A percentile compares a stretch with the other conserved stretches of the same genome.
Evolutionary conservation across 2,113 vertebrate species (phyloP).

Genomic region (Corapipo altera): DNA sequence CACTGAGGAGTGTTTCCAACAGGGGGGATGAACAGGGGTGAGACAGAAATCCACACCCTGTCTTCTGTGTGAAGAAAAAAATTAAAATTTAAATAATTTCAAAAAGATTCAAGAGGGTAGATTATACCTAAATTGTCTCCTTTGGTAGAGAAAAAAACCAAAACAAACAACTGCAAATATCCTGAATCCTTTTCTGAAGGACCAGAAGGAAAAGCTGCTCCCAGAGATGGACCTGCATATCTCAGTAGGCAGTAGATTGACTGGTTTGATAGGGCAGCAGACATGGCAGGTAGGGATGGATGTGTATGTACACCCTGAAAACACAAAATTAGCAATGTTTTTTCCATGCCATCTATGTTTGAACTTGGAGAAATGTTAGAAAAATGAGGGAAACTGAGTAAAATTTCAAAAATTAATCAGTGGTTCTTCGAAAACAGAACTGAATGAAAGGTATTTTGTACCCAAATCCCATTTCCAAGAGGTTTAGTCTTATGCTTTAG

Average conservation of each 20-base stretch:
- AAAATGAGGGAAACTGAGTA: neutral
- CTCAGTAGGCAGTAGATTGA: neutral
- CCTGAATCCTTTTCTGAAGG: neutral
- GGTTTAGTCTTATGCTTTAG: neutral
- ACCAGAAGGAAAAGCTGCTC: neutral
- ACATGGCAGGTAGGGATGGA: neutral
- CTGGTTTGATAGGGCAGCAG: neutral
- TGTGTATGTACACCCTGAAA: neutral
- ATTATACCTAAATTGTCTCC: neutral
- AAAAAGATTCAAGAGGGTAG: neutral
- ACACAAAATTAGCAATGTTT: neutral
- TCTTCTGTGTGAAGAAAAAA: neutral
- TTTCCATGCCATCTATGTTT: neutral
- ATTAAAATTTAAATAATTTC: neutral
- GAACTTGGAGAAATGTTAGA: neutral
- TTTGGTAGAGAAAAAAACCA: neutral
- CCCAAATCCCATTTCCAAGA: neutral
- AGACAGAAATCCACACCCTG: neutral
- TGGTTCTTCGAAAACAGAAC: neutral
- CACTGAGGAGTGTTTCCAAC: neutral
- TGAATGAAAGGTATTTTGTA: accelerated
- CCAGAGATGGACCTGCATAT: neutral
- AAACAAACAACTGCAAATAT: too few relatives aligned
- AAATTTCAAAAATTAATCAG: neutral
- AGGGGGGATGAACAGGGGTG: accelerated